Conservation (phyloP, 1,140 invertebrate species). For the Drosophila mauritiana region DNA sequence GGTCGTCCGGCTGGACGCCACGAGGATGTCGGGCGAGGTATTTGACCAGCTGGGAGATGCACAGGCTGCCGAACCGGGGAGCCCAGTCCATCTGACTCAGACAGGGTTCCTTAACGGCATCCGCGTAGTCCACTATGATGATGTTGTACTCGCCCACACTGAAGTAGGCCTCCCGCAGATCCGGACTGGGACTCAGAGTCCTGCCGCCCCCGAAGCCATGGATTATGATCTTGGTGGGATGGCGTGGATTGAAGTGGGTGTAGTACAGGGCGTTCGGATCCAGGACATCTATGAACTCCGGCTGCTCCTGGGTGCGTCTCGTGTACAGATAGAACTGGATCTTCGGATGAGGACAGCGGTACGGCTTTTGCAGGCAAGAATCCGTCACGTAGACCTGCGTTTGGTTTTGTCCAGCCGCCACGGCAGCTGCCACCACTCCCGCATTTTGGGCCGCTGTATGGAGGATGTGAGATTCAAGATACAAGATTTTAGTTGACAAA, state of each 20-base stretch:
- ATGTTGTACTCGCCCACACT: conserved; percentile 92
- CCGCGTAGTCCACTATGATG: conserved; percentile 93
- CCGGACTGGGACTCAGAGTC: conserved; percentile 91
- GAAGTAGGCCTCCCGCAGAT: conserved; percentile 92
- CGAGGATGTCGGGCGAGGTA: conserved; percentile 91
- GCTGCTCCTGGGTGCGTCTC: conserved; percentile 90
- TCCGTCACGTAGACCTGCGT: conserved; percentile 89
- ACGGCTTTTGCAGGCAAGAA: conserved; percentile 92
- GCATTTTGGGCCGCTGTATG: conserved; percentile 63
- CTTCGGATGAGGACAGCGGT: conserved; percentile 91
- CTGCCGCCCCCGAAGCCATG: conserved; percentile 93
- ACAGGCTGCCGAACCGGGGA: conserved; percentile 91
- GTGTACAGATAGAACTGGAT: conserved; percentile 94
- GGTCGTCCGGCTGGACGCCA: conserved; percentile 88
- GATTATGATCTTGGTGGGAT: conserved; percentile 92
- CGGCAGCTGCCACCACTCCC: conserved; percentile 63
- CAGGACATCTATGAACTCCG: conserved; percentile 89
- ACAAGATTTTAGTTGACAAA: conserved; percentile 41
- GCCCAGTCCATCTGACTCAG: conserved; percentile 93
- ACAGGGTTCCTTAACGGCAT: conserved; percentile 92
- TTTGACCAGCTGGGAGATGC: conserved; percentile 91
- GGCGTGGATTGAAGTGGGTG: conserved; percentile 89
- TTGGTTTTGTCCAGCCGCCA: conserved; percentile 72
- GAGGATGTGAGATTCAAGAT: conserved; percentile 19
- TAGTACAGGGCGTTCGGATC: conserved; percentile 89